Evolutionary conservation across 1,140 invertebrate species (phyloP), one percentile per base, ranked within the genome.

Genomic region (Dendroctonus valens): DNA sequence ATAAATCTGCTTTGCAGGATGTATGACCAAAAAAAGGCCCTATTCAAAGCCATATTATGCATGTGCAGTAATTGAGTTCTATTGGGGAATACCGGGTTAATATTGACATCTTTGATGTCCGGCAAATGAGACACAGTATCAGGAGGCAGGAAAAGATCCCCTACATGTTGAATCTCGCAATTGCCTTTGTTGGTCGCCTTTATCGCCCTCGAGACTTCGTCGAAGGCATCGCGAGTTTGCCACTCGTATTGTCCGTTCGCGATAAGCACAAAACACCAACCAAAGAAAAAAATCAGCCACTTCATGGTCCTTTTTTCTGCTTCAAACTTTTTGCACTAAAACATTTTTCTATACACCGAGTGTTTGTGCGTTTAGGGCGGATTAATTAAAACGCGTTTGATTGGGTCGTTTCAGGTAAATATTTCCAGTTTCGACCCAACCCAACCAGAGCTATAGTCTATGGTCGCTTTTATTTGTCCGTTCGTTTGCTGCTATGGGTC

Each of bases 1-100:
- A 94, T 94, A 70, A 94, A 95, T 68, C 91, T 81, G 1, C 92
- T 91, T 78, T 98, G 96, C 0, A 97, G 83, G 50, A 98, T 95
- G 71, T 96, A 96, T 78, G 93, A 96, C 89, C 92, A 98, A 78
- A 94, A 98, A 78, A 97, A 98, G 0, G 94, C 92, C 70, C 96
- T 81, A 76, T 89, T 96, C 72, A 98, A 80, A 11, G 95, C 97
- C 87, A 98, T 91, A 78, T 98, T 98, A 78, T 98, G 96, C 59
- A 98, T 81, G 82, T 98, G 94, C 11, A 98, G 79, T 63, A 99
- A 78, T 9, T 91, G 91, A 0, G 96, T 97, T 69, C 97, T 85
- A 80, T 99, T 98, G 0, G 94, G 92, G 75, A 96, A 97, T 6
- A 98, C 88, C 3, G 95, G 94, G 81, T 97, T 96, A 15, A 96